Conservation (phyloP, 2,113 vertebrate species). For the Myrmophylax atrothorax region DNA sequence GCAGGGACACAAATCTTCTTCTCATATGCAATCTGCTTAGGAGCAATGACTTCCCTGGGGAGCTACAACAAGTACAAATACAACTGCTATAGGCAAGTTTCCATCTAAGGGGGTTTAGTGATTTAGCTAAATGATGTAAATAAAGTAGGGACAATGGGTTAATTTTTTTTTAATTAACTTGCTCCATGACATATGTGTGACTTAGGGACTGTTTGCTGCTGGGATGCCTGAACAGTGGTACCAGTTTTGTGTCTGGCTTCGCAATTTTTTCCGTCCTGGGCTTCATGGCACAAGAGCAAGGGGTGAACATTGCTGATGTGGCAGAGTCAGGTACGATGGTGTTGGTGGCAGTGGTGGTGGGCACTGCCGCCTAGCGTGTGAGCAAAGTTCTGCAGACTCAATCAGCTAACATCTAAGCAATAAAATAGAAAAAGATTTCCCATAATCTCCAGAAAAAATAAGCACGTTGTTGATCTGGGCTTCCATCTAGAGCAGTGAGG, state of each 20-base stretch:
- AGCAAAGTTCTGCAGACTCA: slow-evolving; percentile 76
- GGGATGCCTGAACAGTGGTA: slow-evolving; percentile 99
- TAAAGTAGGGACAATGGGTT: slow-evolving; percentile 79
- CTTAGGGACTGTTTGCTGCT: slow-evolving; percentile 99
- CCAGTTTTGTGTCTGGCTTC: slow-evolving; percentile 99
- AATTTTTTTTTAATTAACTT: slow-evolving; percentile 97
- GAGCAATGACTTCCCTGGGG: slow-evolving; percentile 98
- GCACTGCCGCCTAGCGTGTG: slow-evolving; percentile 89
- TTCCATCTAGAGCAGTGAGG: slow-evolving; percentile 27
- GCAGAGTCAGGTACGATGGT: slow-evolving; percentile 99
- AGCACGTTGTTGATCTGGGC: slow-evolving; percentile 33
- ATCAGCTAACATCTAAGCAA: slow-evolving; percentile 73
- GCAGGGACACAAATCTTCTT: slow-evolving; percentile 99
- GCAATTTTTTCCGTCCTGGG: slow-evolving; percentile 99
- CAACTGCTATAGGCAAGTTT: slow-evolving; percentile 98
- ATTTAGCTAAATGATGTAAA: slow-evolving; percentile 73
- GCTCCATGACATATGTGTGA: slow-evolving; percentile 99
- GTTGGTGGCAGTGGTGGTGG: slow-evolving; percentile 93
- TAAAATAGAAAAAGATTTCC: slow-evolving; percentile 41
- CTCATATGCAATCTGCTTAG: slow-evolving; percentile 98
- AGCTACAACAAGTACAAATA: slow-evolving; percentile 99
- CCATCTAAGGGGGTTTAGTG: slow-evolving; percentile 73
- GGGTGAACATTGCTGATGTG: slow-evolving; percentile 99
- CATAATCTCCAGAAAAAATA: slow-evolving; percentile 42
- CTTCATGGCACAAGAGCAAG: slow-evolving; percentile 99